These are phyloP conservation scores for Myotis yumanensis DNA, from an alignment of 2,113 vertebrate genomes.

Conservation along the genomic window DNA sequence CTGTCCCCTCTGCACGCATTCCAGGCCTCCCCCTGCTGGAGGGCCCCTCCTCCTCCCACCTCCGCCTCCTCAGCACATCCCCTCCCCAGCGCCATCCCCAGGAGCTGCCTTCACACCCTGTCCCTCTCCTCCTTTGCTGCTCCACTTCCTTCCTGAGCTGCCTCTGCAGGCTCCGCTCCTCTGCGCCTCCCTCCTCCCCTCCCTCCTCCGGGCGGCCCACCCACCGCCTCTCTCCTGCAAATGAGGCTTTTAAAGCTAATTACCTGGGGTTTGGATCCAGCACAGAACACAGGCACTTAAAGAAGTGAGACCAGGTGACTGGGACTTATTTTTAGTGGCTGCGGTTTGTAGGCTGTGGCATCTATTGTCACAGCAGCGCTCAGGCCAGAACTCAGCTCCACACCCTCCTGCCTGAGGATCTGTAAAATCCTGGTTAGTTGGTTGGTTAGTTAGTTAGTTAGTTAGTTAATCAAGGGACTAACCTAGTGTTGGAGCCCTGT, in stretches of 20 bases:
- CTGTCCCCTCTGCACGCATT: accelerated
- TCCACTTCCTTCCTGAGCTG: slow-evolving; percentile 53
- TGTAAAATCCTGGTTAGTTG: background rate
- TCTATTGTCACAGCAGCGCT: background rate
- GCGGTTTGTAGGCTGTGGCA: background rate
- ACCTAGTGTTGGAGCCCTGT: too few species aligned
- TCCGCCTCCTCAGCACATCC: background rate
- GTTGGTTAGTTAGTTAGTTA: background rate
- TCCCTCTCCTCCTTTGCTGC: background rate
- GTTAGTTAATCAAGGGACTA: background rate
- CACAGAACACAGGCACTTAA: slow-evolving; percentile 19
- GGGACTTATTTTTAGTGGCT: slow-evolving; percentile 65
- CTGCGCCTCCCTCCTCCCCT: slow-evolving; percentile 58
- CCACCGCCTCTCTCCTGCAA: slow-evolving; percentile 56
- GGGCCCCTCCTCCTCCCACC: background rate
- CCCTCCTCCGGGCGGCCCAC: slow-evolving; percentile 72
- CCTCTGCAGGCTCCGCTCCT: slow-evolving; percentile 34
- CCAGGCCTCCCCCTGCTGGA: too few species aligned
- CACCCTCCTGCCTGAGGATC: background rate
- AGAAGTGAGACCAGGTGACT: slow-evolving; percentile 61
- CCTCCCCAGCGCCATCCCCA: background rate
- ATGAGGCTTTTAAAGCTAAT: slow-evolving; percentile 71
- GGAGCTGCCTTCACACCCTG: background rate
- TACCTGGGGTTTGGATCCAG: background rate
- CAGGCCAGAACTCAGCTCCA: background rate